Evolutionary conservation across 2,113 vertebrate species (phyloP).

Genomic region (Strix uralensis): DNA sequence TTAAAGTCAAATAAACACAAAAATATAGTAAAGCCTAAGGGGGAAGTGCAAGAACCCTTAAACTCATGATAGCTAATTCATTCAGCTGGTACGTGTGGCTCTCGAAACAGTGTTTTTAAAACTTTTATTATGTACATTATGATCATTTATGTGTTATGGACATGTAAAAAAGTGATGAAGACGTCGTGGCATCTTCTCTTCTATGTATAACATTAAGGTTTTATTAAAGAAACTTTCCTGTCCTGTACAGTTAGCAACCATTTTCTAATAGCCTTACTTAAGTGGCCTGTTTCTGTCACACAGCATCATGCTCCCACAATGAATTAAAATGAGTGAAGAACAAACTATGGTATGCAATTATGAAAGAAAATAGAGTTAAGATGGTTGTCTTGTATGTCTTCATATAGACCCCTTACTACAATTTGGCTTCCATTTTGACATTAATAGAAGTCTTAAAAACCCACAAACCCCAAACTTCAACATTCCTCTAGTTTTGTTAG

Average conservation of each 20-base stretch:
- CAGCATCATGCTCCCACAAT: neutral
- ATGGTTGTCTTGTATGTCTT: neutral
- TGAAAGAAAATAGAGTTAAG: neutral
- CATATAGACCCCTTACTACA: neutral
- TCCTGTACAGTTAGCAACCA: neutral
- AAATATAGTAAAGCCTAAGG: neutral
- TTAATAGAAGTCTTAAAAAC: neutral
- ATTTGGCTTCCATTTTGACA: neutral
- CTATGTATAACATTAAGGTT: neutral
- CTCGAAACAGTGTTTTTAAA: neutral
- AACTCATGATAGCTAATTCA: neutral
- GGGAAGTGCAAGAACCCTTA: neutral
- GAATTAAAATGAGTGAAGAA: neutral
- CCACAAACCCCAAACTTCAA: accelerated
- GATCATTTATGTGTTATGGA: neutral
- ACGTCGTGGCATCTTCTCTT: neutral
- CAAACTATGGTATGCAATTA: neutral
- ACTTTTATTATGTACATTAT: neutral
- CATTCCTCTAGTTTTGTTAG: neutral
- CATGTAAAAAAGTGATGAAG: neutral
- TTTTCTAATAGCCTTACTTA: neutral
- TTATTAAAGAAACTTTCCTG: neutral
- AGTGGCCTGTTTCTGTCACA: neutral
- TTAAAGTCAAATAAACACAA: neutral
- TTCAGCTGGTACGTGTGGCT: neutral